These are phyloP conservation scores for Hylaeus anthracinus DNA, from an alignment of 1,140 invertebrate species.

Conservation along the genomic window DNA sequence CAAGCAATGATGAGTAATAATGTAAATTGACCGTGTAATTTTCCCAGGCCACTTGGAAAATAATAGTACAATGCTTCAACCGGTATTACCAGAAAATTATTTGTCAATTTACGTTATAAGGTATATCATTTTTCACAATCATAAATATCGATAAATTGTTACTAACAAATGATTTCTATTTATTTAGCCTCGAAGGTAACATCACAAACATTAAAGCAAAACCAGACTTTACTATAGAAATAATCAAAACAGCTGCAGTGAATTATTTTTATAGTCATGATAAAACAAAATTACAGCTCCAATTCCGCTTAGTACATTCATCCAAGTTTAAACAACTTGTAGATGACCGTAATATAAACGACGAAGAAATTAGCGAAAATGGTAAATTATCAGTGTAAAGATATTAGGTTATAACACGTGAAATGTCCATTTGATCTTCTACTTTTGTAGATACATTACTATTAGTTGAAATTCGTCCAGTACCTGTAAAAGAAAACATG, in stretches of 20 bases:
- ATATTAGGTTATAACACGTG: not conserved
- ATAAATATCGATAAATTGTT: not conserved
- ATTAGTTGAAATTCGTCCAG: conserved; percentile 70
- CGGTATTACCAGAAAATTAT: conserved; percentile 56
- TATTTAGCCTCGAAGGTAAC: conserved; percentile 73
- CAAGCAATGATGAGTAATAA: too few species aligned
- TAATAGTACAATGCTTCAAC: conserved; percentile 59
- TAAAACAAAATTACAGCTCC: conserved; percentile 58
- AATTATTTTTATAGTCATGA: conserved; percentile 77
- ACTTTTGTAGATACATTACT: conserved; percentile 76
- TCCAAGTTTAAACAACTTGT: conserved; percentile 69
- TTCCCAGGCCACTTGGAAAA: conserved; percentile 64
- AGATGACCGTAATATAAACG: conserved; percentile 69
- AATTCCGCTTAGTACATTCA: conserved; percentile 74
- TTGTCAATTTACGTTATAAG: conserved; percentile 77
- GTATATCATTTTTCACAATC: conserved; percentile 46
- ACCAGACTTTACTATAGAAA: conserved; percentile 73
- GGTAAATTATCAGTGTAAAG: conserved; percentile 61
- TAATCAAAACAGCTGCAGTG: conserved; percentile 74
- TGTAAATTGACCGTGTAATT: conserved; percentile 14
- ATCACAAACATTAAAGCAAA: conserved; percentile 69
- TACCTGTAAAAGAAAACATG: conserved; percentile 61
- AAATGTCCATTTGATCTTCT: not conserved
- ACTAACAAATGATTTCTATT: conserved; percentile 25
- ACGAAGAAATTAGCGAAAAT: conserved; percentile 72